Conservation (phyloP, 2,113 vertebrate genomes). For the Orientallactaga bullata region DNA sequence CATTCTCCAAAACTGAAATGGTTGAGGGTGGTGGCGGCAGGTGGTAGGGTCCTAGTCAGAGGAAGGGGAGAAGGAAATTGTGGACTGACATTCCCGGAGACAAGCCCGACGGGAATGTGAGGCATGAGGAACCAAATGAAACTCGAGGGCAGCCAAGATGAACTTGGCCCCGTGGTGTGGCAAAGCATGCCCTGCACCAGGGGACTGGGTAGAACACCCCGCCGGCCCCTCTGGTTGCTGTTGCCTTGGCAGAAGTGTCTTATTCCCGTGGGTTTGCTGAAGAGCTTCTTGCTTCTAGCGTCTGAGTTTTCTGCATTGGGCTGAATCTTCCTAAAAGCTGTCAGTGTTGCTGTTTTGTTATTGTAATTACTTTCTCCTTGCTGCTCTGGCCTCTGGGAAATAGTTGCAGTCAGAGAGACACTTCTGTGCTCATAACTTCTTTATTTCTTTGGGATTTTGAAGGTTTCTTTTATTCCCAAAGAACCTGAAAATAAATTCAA, state of each 20-base stretch:
- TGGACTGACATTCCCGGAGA: not conserved
- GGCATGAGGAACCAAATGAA: not conserved
- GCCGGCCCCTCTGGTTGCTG: not conserved
- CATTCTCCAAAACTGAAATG: not conserved
- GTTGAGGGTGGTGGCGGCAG: not conserved
- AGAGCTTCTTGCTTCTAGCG: not conserved
- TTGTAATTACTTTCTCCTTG: slow-evolving; percentile 58
- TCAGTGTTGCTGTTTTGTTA: not conserved
- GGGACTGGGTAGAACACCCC: not conserved
- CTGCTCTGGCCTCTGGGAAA: not conserved
- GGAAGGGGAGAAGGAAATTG: not conserved
- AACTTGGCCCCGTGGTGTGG: not conserved
- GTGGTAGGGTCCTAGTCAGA: not conserved
- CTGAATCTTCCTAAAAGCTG: slow-evolving; percentile 31
- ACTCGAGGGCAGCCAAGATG: not conserved
- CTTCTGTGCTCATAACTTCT: slow-evolving; percentile 19
- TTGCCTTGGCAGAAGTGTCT: not conserved
- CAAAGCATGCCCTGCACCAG: not conserved
- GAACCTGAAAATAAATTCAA: slow-evolving; percentile 50
- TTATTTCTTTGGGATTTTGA: slow-evolving; percentile 49
- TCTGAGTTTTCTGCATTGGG: not conserved
- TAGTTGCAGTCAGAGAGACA: not conserved
- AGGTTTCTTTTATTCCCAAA: slow-evolving; percentile 42
- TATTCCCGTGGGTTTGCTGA: not conserved
- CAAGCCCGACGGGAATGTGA: not conserved